Evolutionary conservation across 2,113 vertebrate genomes (phyloP).

Genomic region (Bujurquina vittata): DNA sequence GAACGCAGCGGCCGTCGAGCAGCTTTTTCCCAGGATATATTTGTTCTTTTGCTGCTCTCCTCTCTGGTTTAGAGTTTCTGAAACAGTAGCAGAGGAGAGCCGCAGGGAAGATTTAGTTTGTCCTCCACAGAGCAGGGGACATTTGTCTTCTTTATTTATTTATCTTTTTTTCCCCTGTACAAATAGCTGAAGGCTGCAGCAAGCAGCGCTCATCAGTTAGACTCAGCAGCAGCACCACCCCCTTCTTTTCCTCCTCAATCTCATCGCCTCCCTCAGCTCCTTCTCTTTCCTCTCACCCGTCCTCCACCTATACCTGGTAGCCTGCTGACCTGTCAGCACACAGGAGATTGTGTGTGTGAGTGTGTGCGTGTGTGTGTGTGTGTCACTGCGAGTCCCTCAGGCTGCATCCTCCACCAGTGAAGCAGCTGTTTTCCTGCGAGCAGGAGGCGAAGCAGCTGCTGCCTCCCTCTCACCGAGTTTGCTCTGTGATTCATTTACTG

Average conservation of each 20-base stretch:
- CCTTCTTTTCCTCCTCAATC: neutral
- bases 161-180: neutral
- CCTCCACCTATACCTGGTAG: conserved; percentile 49
- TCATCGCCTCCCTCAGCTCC: neutral
- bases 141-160: conserved; percentile 54
- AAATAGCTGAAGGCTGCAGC: conserved; percentile 43
- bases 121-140: conserved; percentile 39
- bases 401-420: conserved; percentile 3
- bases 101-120: conserved; percentile 23
- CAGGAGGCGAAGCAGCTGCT: conserved; percentile 25
- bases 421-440: conserved; percentile 32
- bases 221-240: neutral
- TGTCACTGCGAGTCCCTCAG: neutral
- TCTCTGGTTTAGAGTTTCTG: conserved; percentile 19
- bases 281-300: conserved; percentile 11
- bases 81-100: conserved; percentile 30
- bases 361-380: conserved; percentile 8
- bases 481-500: neutral
- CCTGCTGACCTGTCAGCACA: conserved; percentile 27
- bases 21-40: neutral
- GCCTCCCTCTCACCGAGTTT: neutral
- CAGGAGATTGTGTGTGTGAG: conserved; percentile 4
- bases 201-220: conserved; percentile 27
- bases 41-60: neutral
- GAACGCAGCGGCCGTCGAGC: neutral